Evolutionary conservation across 2,113 vertebrate species (phyloP).

Genomic region (Lagopus muta): DNA sequence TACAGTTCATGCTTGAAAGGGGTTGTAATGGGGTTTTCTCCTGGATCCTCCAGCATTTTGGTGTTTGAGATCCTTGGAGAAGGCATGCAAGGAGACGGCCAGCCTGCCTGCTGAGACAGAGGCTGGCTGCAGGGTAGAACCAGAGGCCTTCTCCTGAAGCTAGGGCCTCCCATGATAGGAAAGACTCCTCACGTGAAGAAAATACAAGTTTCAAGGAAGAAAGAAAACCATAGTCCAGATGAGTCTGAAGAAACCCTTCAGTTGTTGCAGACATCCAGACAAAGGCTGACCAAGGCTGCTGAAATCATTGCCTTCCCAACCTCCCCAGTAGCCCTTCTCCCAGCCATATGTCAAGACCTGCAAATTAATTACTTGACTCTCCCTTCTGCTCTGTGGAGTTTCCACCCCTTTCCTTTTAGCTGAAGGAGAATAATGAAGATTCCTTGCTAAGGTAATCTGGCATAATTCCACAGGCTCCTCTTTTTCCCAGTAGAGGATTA

Average conservation of each 20-base stretch:
- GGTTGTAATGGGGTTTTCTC: background rate
- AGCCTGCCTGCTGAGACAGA: background rate
- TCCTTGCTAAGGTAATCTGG: background rate
- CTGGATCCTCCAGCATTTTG: background rate
- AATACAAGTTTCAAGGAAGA: background rate
- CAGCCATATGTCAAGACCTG: fast-evolving
- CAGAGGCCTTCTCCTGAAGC: background rate
- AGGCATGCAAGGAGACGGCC: background rate
- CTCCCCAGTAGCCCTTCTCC: background rate
- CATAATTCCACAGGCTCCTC: background rate
- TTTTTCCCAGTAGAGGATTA: background rate
- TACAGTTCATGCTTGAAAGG: background rate
- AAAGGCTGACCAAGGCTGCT: background rate
- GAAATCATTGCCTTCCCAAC: background rate
- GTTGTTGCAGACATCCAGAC: background rate
- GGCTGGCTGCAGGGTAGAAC: background rate
- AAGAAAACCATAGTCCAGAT: background rate
- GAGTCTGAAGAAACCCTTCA: background rate
- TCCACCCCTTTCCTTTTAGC: background rate
- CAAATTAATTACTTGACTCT: background rate
- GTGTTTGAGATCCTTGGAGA: background rate
- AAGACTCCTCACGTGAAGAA: background rate
- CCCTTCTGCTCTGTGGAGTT: background rate
- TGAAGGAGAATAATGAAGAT: background rate
- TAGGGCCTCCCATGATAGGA: fast-evolving